phyloP scores from a whole-genome alignment of 2,888 invertebrate species.

The Temnothorax unifasciatus region DNA sequence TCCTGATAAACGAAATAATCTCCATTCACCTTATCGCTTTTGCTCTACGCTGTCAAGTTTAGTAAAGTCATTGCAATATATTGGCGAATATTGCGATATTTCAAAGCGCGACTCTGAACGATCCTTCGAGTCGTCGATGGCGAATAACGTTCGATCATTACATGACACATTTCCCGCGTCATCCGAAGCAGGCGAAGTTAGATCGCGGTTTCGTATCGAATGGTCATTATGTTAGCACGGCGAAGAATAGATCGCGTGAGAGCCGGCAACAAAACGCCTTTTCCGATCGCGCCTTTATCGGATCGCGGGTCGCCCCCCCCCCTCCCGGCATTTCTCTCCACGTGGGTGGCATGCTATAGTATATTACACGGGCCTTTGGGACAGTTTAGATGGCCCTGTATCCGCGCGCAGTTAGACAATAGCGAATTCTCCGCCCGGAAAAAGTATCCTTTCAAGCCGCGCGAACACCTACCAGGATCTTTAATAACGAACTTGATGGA shows the following conservation, averaged over 20 bases:
- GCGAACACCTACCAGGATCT: conserved; percentile 66
- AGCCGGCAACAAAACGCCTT: conserved; percentile 55
- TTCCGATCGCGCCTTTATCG: conserved; percentile 66
- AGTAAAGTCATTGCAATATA: conserved; percentile 55
- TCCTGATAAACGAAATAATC: conserved; percentile 49
- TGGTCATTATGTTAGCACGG: conserved; percentile 45
- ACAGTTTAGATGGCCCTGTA: conserved; percentile 64
- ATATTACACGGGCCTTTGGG: conserved; percentile 67
- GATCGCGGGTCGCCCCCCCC: conserved; percentile 26
- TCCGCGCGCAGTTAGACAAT: conserved; percentile 67
- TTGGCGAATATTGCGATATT: conserved; percentile 52
- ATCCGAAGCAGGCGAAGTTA: conserved; percentile 32
- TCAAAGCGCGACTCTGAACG: conserved; percentile 41
- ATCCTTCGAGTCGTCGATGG: conserved; percentile 44
- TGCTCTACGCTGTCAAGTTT: conserved; percentile 42
- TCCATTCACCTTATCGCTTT: conserved; percentile 21
- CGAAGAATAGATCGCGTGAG: conserved; percentile 62
- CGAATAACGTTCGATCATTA: conserved; percentile 54
- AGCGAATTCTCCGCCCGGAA: conserved; percentile 57
- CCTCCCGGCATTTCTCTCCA: conserved; percentile 44
- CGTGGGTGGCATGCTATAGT: conserved; percentile 68
- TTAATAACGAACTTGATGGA: conserved; percentile 36
- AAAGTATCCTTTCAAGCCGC: conserved; percentile 65
- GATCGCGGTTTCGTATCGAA: conserved; percentile 52
- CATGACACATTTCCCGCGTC: conserved; percentile 44